Base-by-base conservation (phyloP, 2,797 vertebrate genomes). In the Schizothorax lantsangensis region DNA sequence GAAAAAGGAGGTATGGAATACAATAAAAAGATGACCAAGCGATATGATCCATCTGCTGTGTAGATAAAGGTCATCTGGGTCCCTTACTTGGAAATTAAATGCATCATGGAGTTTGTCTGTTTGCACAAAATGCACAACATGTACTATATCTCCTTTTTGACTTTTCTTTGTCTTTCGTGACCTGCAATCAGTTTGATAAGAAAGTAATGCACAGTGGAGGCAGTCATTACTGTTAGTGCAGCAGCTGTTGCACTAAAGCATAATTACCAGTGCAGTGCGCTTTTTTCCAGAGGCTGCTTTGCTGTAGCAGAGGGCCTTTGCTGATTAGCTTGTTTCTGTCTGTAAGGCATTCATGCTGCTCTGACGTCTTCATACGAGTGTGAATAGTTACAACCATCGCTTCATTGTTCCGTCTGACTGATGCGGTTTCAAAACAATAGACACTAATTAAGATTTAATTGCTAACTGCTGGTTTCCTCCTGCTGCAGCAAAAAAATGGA, bases 11-110 rank as follows among this genome's bases (percentile, higher is more conserved):
- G 68, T 77, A 80, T 57, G 47, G 11, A 81, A 43, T 81, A 40
- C 21, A 49, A 45, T 79, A 33, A 52, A 57, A 79, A 86, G 38
- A 33, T 59, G 62, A 72, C 33, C 49, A 54, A 23, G 77, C 21
- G 64, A 84, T 84, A 47, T 71, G 45, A 81, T 75, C 47, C 45
- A 88, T 84, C 81, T 86, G 74, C 71, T 72, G 64, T 86, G 66
- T 38, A 62, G 57, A 78, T 62, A 11, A 49, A 68, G 75, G 72
- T 62, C 2, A 17, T 45, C 64, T 8, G 8, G 40, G 6, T 8
- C 26, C 52, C 23, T 26, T 64, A 21, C 26, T 54, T 78, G 38
- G 8, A 64, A 79, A 43, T 19, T 2, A 1, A 79, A 62, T 62
- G n/a, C 38, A 79, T 38, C 6, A 57, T 59, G 54, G 14, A 43